Conservation (phyloP, 2,113 vertebrate genomes). For the Tricholaema leucomelas region DNA sequence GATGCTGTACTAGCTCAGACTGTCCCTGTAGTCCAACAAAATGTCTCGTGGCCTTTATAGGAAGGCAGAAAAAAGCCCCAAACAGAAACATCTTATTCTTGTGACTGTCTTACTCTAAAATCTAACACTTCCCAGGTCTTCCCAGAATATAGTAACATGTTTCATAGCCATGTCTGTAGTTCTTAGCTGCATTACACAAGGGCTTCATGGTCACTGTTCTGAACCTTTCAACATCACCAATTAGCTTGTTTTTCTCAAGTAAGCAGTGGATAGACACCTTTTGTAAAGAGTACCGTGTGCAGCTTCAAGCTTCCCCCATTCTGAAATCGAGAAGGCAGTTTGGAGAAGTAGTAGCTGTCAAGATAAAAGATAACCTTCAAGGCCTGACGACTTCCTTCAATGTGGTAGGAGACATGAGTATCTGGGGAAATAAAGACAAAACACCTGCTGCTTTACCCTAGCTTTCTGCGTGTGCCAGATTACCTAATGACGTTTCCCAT, state of each 20-base stretch:
- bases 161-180: neutral
- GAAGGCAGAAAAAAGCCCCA: neutral
- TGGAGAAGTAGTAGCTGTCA: slow-evolving; percentile 94
- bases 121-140: neutral
- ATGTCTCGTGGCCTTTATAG: neutral
- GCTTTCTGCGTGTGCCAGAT: neutral
- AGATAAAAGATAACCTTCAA: slow-evolving; percentile 90
- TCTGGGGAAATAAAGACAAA: slow-evolving; percentile 78
- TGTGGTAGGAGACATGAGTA: slow-evolving; percentile 88
- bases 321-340: slow-evolving; percentile 90
- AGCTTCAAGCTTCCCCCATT: slow-evolving; percentile 91
- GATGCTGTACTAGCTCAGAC: neutral
- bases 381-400: slow-evolving; percentile 94
- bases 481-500: neutral
- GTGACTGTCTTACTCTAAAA: neutral
- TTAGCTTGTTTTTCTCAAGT: slow-evolving; percentile 21
- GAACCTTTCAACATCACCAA: neutral
- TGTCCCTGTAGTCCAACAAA: neutral
- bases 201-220: neutral
- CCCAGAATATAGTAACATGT: neutral
- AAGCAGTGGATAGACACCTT: slow-evolving; percentile 78
- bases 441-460: slow-evolving; percentile 6
- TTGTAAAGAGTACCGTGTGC: slow-evolving; percentile 90
- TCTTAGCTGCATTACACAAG: neutral
- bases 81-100: neutral